Percentiles rank a stretch among this genome's conserved stretches.
phyloP scores from a whole-genome alignment of 2,113 vertebrate species.

The Prietella phreatophila region DNA sequence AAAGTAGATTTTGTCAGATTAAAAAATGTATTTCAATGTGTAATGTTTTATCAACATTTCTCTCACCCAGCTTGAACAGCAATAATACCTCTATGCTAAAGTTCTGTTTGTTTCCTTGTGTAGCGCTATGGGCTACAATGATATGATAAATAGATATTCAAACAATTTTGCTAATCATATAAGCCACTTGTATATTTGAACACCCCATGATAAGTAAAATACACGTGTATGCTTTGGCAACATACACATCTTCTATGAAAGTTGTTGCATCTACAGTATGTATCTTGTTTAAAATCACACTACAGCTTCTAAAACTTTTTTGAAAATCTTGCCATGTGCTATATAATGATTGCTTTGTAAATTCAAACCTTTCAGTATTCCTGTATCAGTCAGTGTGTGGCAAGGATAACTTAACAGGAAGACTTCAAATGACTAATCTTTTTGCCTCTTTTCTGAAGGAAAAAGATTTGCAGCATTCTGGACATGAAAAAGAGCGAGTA shows the following conservation, averaged over 20 bases:
- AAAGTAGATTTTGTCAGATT: not conserved
- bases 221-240: not conserved
- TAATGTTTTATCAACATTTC: not conserved
- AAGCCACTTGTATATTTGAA: not conserved
- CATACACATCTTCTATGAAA: not conserved
- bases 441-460: constrained; percentile 60
- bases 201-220: not conserved
- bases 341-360: constrained; percentile 20
- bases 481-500: constrained; percentile 73
- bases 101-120: not conserved
- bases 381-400: constrained; percentile 41
- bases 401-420: constrained; percentile 51
- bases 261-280: not conserved
- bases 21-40: not conserved
- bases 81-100: not conserved
- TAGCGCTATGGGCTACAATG: no score
- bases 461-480: constrained; percentile 71
- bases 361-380: constrained; percentile 7
- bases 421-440: constrained; percentile 56
- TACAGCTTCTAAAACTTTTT: constrained; percentile 11
- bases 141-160: not conserved
- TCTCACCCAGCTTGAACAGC: not conserved
- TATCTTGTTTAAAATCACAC: not conserved
- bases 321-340: constrained; percentile 22
- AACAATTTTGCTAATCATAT: no score